Conservation (phyloP, 1,140 invertebrate genomes). For the Octopus sinensis region DNA sequence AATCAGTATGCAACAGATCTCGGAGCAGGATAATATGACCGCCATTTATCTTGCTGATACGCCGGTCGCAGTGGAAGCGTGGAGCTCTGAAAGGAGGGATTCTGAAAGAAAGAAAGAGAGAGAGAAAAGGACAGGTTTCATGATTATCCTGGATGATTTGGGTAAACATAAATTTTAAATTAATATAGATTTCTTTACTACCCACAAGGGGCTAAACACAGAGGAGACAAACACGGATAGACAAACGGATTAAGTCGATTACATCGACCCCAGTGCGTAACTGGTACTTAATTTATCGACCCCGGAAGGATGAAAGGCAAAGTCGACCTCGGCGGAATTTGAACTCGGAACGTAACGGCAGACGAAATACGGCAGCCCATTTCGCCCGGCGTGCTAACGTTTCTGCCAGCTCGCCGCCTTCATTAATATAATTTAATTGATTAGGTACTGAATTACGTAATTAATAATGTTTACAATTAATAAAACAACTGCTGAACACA, state of each 20-base stretch:
- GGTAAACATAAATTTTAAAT: neutral
- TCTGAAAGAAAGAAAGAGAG: neutral
- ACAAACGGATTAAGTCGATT: neutral
- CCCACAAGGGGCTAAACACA: neutral
- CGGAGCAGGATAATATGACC: neutral
- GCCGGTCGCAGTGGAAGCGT: neutral
- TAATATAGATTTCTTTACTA: neutral
- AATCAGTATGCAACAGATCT: conserved; percentile 13
- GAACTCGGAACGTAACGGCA: no score
- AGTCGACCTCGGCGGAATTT: no score
- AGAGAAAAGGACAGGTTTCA: neutral
- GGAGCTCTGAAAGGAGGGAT: neutral
- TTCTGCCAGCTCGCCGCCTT: no score
- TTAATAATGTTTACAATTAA: no score
- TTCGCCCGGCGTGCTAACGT: no score
- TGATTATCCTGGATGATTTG: no score
- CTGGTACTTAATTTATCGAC: neutral
- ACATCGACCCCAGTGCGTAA: neutral
- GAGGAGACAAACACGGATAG: neutral
- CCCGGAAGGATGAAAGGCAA: no score
- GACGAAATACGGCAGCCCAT: no score
- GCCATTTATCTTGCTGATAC: neutral
- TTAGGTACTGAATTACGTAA: no score
- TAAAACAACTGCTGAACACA: no score
- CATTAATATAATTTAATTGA: no score